These are phyloP conservation scores for Cerastoderma edule DNA, from an alignment of 2,888 invertebrate species.

Conservation along the genomic window DNA sequence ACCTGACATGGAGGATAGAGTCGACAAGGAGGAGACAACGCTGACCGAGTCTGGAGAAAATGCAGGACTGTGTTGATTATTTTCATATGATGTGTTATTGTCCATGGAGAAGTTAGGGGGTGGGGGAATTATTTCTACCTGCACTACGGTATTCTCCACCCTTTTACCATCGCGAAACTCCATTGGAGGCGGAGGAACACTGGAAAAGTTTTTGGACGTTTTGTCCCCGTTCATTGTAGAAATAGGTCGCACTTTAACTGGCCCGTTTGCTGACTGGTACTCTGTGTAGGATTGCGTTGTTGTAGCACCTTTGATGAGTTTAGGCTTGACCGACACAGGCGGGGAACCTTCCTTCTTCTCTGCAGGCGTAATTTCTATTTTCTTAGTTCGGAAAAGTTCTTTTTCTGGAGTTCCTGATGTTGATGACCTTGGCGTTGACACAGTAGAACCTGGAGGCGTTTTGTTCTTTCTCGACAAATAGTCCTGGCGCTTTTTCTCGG, in stretches of 20 bases:
- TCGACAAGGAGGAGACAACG: conserved; percentile 78
- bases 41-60: conserved; percentile 76
- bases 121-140: conserved; percentile 78
- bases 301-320: conserved; percentile 65
- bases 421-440: conserved; percentile 39
- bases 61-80: conserved; percentile 57
- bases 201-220: conserved; percentile 23
- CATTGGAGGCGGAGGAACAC: conserved; percentile 66
- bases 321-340: conserved; percentile 48
- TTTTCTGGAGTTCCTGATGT: conserved; percentile 49
- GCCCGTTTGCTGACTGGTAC: conserved; percentile 38
- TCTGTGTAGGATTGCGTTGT: conserved; percentile 64
- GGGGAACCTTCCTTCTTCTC: conserved; percentile 37
- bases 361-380: conserved; percentile 38
- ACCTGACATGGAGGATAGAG: conserved; percentile 78
- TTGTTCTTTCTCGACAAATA: conserved; percentile 71
- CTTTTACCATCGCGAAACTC: conserved; percentile 67
- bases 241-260: conserved; percentile 41
- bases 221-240: conserved; percentile 48
- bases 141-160: conserved; percentile 56
- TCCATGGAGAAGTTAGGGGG: conserved; percentile 68
- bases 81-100: conserved; percentile 30
- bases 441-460: conserved; percentile 49
- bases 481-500: conserved; percentile 79
- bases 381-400: conserved; percentile 35